Evolutionary conservation across 2,888 invertebrate species (phyloP), one percentile per base, ranked within the genome.

Genomic region (Mythimna pallens): DNA sequence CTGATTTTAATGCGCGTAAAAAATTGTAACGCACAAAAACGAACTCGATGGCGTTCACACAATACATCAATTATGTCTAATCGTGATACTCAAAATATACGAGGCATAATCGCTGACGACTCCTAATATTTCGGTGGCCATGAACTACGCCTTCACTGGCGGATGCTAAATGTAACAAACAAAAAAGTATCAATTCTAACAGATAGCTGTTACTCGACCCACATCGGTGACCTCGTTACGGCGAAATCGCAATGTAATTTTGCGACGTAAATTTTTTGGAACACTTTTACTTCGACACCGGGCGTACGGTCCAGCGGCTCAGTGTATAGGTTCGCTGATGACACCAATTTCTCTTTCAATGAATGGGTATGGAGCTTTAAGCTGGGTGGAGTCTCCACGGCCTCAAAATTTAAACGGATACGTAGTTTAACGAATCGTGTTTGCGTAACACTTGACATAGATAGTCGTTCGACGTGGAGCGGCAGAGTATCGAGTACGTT

Each of bases 231-330:
- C 96, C 96, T 92, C 92, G 95, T 95, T 95, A 90, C 92, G 91
- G 94, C 95, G 94, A 96, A 96, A 96, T 95, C 94, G 96, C 96
- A 94, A 95, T 95, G 95, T 94, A 95, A 95, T 95, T 96, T 96
- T 92, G 96, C 96, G 94, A 95, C 92, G 93, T 92, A 92, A 92
- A 94, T 91, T 95, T 94, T 95, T 95, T 92, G 95, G 95, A 96
- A 95, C 96, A 96, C 96, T 96, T 96, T 96, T 96, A 96, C 96
- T 96, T 94, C 87, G 93, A 89, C 93, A 92, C 89, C 90, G 89
- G 90, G 92, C 91, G 89, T 89, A 90, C 91, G 90, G 89, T 91
- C 90, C 92, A 91, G 90, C 89, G 87, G 86, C 86, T 84, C 87
- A 86, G 84, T 85, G 90, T 89, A 89, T 89, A 91, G 88, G 92